Evolutionary conservation across 1,140 invertebrate species (phyloP).

Genomic region (Drosophila bipectinata): DNA sequence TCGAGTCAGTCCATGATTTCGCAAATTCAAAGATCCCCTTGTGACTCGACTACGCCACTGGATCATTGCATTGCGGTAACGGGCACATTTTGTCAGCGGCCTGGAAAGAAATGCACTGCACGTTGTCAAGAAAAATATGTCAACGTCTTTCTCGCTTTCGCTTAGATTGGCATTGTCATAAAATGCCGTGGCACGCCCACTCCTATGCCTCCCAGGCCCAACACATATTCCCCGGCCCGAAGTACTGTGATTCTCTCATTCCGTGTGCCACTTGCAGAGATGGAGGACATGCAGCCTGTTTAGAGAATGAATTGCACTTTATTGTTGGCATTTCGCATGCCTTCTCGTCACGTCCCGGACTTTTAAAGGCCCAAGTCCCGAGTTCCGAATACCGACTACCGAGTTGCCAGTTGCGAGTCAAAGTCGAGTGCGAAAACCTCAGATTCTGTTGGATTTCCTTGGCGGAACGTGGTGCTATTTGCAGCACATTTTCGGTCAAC

Average conservation of each 20-base stretch:
- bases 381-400: background rate
- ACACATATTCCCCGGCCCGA: conserved; percentile 25
- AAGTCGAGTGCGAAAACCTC: conserved; percentile 54
- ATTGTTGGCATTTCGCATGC: conserved; percentile 72
- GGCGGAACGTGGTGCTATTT: conserved; percentile 66
- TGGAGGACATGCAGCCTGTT: conserved; percentile 57
- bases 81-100: conserved; percentile 73
- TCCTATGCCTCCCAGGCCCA: conserved; percentile 7
- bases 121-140: conserved; percentile 72
- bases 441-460: conserved; percentile 63
- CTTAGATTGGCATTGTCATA: conserved; percentile 81
- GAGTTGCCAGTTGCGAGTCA: background rate
- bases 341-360: conserved; percentile 52
- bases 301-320: conserved; percentile 78
- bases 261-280: conserved; percentile 29
- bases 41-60: conserved; percentile 23
- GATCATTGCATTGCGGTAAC: conserved; percentile 78
- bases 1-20: background rate
- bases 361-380: conserved; percentile 47
- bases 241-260: conserved; percentile 59
- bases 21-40: background rate
- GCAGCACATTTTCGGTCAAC: conserved; percentile 25
- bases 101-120: conserved; percentile 60
- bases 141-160: conserved; percentile 66
- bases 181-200: conserved; percentile 50